phyloP scores from a whole-genome alignment of 2,797 vertebrate genomes.

The Nannoperca australis region DNA sequence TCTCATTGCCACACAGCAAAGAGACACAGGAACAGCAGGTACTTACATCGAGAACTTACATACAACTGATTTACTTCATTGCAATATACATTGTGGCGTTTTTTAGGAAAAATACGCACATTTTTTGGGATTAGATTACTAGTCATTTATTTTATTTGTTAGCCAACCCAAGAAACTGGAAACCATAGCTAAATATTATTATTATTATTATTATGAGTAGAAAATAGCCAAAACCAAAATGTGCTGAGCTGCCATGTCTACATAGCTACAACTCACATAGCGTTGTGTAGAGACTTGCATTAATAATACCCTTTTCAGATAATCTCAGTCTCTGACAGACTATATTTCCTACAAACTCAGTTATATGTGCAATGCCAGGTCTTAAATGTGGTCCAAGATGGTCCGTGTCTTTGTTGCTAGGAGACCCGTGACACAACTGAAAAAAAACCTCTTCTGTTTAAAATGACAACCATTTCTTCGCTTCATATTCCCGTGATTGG shows the following conservation, averaged over 20 bases:
- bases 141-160: neutral
- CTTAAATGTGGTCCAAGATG: slow-evolving; percentile 8
- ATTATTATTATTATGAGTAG: too few relatives aligned
- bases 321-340: too few relatives aligned
- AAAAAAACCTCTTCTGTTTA: neutral
- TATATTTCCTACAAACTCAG: too few relatives aligned
- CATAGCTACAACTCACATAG: neutral
- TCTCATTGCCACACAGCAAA: neutral
- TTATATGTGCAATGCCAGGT: slow-evolving; percentile 5
- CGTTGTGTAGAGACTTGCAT: too few relatives aligned
- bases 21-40: neutral
- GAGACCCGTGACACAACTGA: slow-evolving; percentile 3
- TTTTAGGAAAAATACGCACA: too few relatives aligned
- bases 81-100: too few relatives aligned
- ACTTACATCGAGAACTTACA: neutral
- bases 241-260: too few relatives aligned
- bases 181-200: too few relatives aligned
- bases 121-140: neutral
- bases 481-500: neutral
- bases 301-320: too few relatives aligned
- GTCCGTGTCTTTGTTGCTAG: slow-evolving; percentile 30
- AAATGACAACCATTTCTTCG: slow-evolving; percentile 13
- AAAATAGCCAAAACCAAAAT: too few relatives aligned
- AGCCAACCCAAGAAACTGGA: neutral
- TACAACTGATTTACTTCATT: neutral